A percentile compares a stretch with the other conserved stretches of the same genome.
Conservation (phyloP, 2,113 vertebrate species). For the Triplophysa tibetana region DNA sequence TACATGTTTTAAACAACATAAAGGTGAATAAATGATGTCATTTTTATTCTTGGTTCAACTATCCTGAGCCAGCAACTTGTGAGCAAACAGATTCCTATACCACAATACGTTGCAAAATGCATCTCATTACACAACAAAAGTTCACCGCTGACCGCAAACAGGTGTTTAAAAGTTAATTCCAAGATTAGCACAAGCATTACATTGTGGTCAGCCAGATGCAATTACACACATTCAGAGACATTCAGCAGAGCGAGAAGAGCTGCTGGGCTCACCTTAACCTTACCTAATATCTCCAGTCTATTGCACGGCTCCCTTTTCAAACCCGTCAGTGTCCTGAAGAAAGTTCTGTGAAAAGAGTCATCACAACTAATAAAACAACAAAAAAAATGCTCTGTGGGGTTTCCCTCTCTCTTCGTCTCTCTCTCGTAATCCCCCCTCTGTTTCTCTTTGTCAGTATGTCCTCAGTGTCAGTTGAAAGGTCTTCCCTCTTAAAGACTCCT, state of each 20-base stretch:
- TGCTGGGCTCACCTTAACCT: conserved; percentile 22
- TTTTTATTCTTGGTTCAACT: too few species aligned
- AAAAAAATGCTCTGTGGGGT: conserved; percentile 19
- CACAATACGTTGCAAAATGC: not conserved
- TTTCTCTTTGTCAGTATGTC: conserved; percentile 60
- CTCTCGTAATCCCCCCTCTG: conserved; percentile 36
- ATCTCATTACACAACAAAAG: not conserved
- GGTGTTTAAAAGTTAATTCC: conserved; percentile 25
- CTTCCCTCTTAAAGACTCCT: conserved; percentile 18
- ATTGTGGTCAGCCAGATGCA: conserved; percentile 21
- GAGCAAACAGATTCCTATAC: not conserved
- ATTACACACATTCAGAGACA: conserved; percentile 13
- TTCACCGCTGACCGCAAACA: not conserved
- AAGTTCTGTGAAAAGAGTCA: conserved; percentile 34
- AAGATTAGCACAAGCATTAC: conserved; percentile 17
- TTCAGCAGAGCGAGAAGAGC: not conserved
- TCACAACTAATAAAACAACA: conserved; percentile 28
- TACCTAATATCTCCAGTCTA: conserved; percentile 43
- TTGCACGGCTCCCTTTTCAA: conserved; percentile 12
- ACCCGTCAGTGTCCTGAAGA: conserved; percentile 10
- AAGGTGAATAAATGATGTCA: too few species aligned
- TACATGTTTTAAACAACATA: too few species aligned
- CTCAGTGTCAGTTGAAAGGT: conserved; percentile 24
- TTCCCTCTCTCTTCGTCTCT: conserved; percentile 19
- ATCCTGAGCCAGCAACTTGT: too few species aligned